These are phyloP conservation scores for Drosophila macrospina DNA, from an alignment of 2,888 invertebrate species.

Conservation along the genomic window DNA sequence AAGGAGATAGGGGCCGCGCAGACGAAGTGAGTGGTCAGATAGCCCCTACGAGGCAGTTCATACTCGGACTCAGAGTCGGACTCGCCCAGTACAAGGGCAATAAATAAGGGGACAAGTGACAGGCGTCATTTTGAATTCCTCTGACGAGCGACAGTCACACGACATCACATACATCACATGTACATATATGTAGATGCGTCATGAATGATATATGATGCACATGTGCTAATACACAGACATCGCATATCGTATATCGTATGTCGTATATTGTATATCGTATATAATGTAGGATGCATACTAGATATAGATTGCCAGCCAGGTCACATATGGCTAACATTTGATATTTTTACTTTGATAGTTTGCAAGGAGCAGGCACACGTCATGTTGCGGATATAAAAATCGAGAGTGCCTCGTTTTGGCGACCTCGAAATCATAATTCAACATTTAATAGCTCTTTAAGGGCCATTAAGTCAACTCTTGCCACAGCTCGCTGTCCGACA, in stretches of 20 bases:
- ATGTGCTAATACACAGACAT: background rate
- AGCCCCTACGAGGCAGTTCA: conserved; percentile 38
- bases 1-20: background rate
- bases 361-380: conserved; percentile 17
- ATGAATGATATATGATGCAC: conserved; percentile 42
- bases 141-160: conserved; percentile 52
- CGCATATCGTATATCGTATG: no score
- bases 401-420: conserved; percentile 35
- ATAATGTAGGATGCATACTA: background rate
- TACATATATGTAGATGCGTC: conserved; percentile 37
- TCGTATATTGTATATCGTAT: no score
- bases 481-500: conserved; percentile 8
- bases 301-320: conserved; percentile 2
- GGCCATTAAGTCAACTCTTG: conserved; percentile 67
- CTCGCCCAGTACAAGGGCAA: conserved; percentile 49
- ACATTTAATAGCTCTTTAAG: conserved; percentile 67
- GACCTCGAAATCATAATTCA: conserved; percentile 75
- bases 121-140: conserved; percentile 71
- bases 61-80: conserved; percentile 15
- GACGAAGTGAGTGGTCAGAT: conserved; percentile 48
- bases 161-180: conserved; percentile 28
- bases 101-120: conserved; percentile 71
- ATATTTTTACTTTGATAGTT: conserved; percentile 26
- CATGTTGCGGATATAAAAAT: conserved; percentile 41
- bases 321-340: conserved; percentile 31